Conservation (phyloP, 2,113 vertebrate species). For the Grus americana region DNA sequence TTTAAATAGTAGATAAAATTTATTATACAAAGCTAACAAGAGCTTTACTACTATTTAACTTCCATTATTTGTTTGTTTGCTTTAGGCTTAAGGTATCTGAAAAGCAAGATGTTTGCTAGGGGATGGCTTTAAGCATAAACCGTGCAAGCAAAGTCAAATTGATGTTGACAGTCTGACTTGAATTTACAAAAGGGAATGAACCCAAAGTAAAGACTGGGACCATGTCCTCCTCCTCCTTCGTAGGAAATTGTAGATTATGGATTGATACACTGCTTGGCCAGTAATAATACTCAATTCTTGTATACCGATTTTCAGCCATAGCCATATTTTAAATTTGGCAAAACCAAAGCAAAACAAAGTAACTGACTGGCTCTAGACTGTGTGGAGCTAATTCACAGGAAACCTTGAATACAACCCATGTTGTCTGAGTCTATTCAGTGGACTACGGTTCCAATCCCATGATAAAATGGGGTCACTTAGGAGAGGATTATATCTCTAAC, state of each 20-base stretch:
- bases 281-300: not conserved
- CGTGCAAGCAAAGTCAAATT: not conserved
- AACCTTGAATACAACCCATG: not conserved
- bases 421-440: not conserved
- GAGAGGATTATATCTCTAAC: not conserved
- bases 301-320: not conserved
- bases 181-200: constrained; percentile 6
- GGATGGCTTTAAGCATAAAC: constrained; percentile 4
- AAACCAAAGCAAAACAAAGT: not conserved
- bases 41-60: constrained; percentile 72
- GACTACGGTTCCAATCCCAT: not conserved
- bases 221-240: not conserved
- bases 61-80: constrained; percentile 68
- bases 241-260: not conserved
- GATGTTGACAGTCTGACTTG: not conserved
- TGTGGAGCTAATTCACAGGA: not conserved
- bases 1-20: constrained; percentile 69
- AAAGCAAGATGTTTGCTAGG: constrained; percentile 23
- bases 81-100: constrained; percentile 25
- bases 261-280: not conserved
- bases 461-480: not conserved
- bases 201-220: not conserved
- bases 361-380: not conserved
- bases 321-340: not conserved
- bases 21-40: constrained; percentile 61